Evolutionary conservation across 2,888 invertebrate species (phyloP).

Genomic region (Hypena proboscidalis): DNA sequence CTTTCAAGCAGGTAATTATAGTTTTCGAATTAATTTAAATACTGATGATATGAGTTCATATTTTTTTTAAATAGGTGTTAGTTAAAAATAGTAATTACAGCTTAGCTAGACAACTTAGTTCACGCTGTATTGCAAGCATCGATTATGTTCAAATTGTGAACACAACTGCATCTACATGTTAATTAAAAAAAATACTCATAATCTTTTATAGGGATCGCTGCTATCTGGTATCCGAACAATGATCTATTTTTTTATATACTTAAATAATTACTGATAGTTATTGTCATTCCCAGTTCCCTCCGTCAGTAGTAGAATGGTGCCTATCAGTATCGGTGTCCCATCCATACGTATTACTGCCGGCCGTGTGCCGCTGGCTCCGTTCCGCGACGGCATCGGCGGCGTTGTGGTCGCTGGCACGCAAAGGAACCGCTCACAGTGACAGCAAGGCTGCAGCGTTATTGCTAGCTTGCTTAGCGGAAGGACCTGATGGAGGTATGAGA

Average conservation of each 20-base stretch:
- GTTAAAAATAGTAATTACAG: too few relatives aligned
- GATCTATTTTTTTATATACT: too few relatives aligned
- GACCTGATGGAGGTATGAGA: slow-evolving; percentile 5
- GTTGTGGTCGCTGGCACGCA: slow-evolving; percentile 60
- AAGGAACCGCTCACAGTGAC: slow-evolving; percentile 29
- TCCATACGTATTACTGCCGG: slow-evolving; percentile 65
- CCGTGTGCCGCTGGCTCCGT: slow-evolving; percentile 76
- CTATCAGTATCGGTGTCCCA: slow-evolving; percentile 69
- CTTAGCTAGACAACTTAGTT: too few relatives aligned
- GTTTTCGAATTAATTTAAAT: neutral
- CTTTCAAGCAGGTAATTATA: slow-evolving; percentile 82
- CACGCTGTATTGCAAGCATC: too few relatives aligned
- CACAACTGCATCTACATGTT: too few relatives aligned
- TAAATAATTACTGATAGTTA: too few relatives aligned
- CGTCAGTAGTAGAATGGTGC: slow-evolving; percentile 66
- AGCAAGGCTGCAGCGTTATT: slow-evolving; percentile 30
- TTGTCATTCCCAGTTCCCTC: slow-evolving; percentile 52
- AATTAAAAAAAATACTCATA: too few relatives aligned
- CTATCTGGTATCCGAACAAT: too few relatives aligned
- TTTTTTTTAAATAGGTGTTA: too few relatives aligned
- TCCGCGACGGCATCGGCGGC: slow-evolving; percentile 7
- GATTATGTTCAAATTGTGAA: too few relatives aligned
- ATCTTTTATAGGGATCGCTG: too few relatives aligned
- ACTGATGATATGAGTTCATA: too few relatives aligned
- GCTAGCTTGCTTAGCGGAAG: slow-evolving; percentile 28